phyloP scores from a whole-genome alignment of 1,140 invertebrate genomes.

The Philotrypesis tridentata region DNA sequence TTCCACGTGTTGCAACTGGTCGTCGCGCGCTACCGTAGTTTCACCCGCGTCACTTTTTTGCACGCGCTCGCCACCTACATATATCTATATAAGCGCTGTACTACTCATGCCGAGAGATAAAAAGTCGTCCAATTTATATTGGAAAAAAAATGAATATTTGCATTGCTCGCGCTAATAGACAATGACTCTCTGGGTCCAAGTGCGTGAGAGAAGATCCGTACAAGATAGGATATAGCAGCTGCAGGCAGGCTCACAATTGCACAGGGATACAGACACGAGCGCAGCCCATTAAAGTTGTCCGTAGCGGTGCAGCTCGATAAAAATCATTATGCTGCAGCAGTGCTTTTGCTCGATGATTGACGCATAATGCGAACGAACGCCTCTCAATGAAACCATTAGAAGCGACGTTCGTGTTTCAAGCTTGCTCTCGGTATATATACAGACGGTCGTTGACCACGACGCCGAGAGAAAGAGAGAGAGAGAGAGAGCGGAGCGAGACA shows the following conservation, averaged over 20 bases:
- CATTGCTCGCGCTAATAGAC: too few relatives aligned
- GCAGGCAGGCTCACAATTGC: too few relatives aligned
- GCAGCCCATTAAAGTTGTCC: conserved; percentile 26
- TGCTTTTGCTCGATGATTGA: conserved; percentile 20
- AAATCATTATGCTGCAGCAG: conserved; percentile 7
- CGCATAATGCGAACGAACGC: conserved; percentile 27
- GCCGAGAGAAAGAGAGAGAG: background rate
- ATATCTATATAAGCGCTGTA: background rate
- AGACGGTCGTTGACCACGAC: conserved; percentile 29
- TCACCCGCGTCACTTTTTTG: conserved; percentile 49
- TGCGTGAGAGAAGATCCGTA: background rate
- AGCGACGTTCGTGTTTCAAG: conserved; percentile 16
- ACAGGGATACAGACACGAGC: background rate
- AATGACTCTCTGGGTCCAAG: background rate
- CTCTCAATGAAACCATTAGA: conserved; percentile 35
- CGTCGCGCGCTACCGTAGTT: conserved; percentile 26
- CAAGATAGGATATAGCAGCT: background rate
- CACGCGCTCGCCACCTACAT: too few relatives aligned
- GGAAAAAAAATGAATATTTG: background rate
- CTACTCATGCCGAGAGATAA: background rate
- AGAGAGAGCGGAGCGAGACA: background rate
- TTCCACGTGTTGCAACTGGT: conserved; percentile 62
- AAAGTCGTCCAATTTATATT: background rate
- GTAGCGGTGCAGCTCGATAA: background rate
- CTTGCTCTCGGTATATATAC: background rate